Evolutionary conservation across 2,797 vertebrate genomes (phyloP).

Genomic region (Pangasius djambal): DNA sequence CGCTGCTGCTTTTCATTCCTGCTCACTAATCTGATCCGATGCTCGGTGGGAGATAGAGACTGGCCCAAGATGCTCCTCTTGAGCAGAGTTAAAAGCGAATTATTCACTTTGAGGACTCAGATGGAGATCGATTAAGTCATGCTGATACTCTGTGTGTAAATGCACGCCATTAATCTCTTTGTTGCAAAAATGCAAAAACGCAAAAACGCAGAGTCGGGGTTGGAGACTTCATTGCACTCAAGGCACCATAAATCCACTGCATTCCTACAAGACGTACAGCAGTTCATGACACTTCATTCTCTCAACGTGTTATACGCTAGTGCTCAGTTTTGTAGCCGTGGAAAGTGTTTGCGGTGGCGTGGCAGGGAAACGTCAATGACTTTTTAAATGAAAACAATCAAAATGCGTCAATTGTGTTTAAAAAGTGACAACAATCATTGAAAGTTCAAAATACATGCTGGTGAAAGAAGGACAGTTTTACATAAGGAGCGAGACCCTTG

Average conservation of each 20-base stretch:
- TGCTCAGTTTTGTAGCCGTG: neutral
- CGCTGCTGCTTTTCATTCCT: conserved; percentile 34
- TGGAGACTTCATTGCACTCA: neutral
- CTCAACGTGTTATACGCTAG: neutral
- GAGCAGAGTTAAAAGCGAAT: conserved; percentile 31
- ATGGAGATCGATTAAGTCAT: conserved; percentile 36
- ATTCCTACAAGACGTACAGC: neutral
- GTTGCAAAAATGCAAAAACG: neutral
- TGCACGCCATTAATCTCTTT: neutral
- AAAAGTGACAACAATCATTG: neutral
- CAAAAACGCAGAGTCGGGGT: neutral
- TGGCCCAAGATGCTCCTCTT: conserved; percentile 40
- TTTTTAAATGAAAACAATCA: neutral
- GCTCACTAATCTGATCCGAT: conserved; percentile 43
- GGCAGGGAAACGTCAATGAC: neutral
- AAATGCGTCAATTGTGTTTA: neutral
- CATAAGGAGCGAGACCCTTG: no score
- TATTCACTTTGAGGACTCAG: conserved; percentile 34
- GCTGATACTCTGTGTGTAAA: neutral
- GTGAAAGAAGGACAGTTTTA: no score
- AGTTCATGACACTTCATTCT: neutral
- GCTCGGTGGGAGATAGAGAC: conserved; percentile 18
- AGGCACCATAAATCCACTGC: neutral
- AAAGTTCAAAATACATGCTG: neutral
- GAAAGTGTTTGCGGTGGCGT: neutral